Conservation (phyloP, 2,888 invertebrate species). For the Pardosa pseudoannulata region DNA sequence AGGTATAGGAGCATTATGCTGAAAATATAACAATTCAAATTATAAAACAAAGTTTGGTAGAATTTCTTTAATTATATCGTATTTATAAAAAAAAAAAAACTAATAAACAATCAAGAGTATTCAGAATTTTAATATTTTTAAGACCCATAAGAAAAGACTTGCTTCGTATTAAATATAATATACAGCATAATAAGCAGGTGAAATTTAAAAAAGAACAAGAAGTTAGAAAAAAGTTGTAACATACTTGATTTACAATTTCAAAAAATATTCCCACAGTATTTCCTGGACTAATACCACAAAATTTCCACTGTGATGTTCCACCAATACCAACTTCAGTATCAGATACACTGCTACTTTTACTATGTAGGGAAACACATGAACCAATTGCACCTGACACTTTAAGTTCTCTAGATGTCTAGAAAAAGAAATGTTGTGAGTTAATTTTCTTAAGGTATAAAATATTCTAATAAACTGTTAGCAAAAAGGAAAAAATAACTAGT, state of each 20-base stretch:
- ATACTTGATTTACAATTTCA: conserved; percentile 84
- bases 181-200: neutral
- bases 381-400: conserved; percentile 98
- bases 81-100: too few relatives aligned
- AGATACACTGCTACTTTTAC: conserved; percentile 93
- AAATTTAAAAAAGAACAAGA: neutral
- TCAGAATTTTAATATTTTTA: too few relatives aligned
- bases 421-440: too few relatives aligned
- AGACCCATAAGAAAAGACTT: too few relatives aligned
- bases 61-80: too few relatives aligned
- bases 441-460: too few relatives aligned
- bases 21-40: conserved; percentile 77
- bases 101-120: too few relatives aligned
- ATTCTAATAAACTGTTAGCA: too few relatives aligned
- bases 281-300: conserved; percentile 94
- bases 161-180: neutral
- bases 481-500: too few relatives aligned
- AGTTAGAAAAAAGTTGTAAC: conserved; percentile 26
- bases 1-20: conserved; percentile 95
- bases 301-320: conserved; percentile 98
- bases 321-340: conserved; percentile 99
- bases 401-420: conserved; percentile 89
- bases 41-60: too few relatives aligned
- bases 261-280: conserved; percentile 96
- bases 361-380: conserved; percentile 94